Base-by-base conservation (phyloP, 2,888 invertebrate genomes). In the Invenusta paracnida region DNA sequence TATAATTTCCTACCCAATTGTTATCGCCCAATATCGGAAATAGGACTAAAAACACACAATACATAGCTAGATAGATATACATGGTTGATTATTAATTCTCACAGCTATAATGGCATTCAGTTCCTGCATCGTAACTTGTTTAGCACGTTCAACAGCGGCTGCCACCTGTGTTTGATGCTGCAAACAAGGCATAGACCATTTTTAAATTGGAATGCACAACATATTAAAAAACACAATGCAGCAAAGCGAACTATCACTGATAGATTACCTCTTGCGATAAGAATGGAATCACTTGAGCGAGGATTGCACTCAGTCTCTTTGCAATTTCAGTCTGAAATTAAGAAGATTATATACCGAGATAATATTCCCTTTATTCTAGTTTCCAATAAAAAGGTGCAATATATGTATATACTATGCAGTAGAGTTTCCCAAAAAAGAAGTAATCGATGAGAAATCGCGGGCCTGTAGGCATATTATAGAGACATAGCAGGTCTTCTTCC, bases 111-210 rank as follows among this genome's bases (percentile, higher is more conserved):
- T 96, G 89, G 96, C 94, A 92, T 97, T 97, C 88, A 98, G 93
- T 92, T 98, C 97, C 88, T 96, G 95, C 96, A 97, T 96, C 11
- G 87, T 93, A 89, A 81, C 88, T 73, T 84, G 85, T 31, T 97
- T 97, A 89, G 97, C 96, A 91, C 96, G 93, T 89, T 98, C 97
- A 83, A 97, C 95, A 13, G 97, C 96, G 67, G 95, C 94, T 23
- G 96, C 95, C 48, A 97, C 96, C 92, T 96, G 96, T 92, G 96
- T 95, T 91, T 97, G 97, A 90, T 97, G 96, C 93, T 94, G 90
- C n/a, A 1, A 83, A 13, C 17, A 73, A 73, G 25, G 11, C 27
- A 13, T 11, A 17, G 5, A 48, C 48, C 17, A 48, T 23, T n/a
- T 13, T 73, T 13, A n/a, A 73, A 23, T 13, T 73, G 25, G 73